Conservation (phyloP, 1,140 invertebrate genomes). For the Trichonephila clavipes region DNA sequence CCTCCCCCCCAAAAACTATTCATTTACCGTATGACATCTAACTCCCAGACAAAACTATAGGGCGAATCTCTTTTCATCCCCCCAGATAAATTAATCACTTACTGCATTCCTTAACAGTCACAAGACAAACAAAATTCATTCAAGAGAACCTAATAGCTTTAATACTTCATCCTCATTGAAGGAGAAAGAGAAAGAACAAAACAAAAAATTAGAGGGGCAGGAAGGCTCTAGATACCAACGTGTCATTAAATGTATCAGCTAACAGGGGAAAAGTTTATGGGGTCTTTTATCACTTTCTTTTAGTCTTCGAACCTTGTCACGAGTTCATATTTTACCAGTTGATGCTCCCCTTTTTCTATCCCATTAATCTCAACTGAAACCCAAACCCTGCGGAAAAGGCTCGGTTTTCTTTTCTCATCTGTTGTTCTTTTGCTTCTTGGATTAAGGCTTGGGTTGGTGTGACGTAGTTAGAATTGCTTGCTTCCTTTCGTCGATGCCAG, state of each 20-base stretch:
- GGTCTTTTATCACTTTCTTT: slow-evolving; percentile 36
- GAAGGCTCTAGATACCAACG: background rate
- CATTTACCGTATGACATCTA: background rate
- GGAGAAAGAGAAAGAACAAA: background rate
- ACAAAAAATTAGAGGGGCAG: slow-evolving; percentile 7
- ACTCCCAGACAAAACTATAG: background rate
- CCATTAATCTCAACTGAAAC: slow-evolving; percentile 44
- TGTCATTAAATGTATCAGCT: slow-evolving; percentile 52
- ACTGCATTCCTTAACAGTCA: background rate
- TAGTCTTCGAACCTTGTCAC: background rate
- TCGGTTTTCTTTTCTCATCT: background rate
- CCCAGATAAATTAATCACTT: background rate
- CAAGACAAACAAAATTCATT: slow-evolving; percentile 21
- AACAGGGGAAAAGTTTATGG: slow-evolving; percentile 36
- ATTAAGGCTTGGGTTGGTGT: background rate
- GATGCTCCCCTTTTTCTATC: slow-evolving; percentile 16
- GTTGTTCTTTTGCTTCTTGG: background rate
- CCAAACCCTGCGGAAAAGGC: background rate
- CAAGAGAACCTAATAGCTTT: background rate
- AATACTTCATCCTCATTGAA: slow-evolving; percentile 19
- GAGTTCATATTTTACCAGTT: slow-evolving; percentile 51
- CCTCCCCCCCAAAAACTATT: too few relatives aligned
- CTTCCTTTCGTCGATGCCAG: background rate
- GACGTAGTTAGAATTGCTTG: background rate
- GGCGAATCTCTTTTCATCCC: background rate